Percentiles rank a stretch among this genome's conserved stretches.
phyloP scores from a whole-genome alignment of 2,113 vertebrate species.

The Polyodon spathula region DNA sequence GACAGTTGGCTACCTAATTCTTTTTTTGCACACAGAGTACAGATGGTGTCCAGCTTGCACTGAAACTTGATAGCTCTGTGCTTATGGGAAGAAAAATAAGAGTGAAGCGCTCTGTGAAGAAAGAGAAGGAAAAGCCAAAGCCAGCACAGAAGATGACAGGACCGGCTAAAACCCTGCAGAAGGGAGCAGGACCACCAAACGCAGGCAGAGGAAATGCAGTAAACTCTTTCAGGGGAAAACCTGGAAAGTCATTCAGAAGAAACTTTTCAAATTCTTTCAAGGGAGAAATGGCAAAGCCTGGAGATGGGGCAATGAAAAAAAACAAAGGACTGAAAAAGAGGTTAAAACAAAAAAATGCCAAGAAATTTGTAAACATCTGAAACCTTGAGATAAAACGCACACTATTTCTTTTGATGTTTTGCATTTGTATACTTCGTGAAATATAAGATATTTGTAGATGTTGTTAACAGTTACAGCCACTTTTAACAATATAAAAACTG shows the following conservation, averaged over 20 bases:
- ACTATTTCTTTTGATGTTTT: too few species aligned
- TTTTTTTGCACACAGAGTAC: constrained; percentile 46
- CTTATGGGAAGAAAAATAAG: constrained; percentile 70
- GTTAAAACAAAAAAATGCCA: not conserved
- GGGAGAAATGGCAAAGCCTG: constrained; percentile 46
- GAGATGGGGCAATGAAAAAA: constrained; percentile 21
- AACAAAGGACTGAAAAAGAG: constrained; percentile 20
- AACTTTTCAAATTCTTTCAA: constrained; percentile 31
- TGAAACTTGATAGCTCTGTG: constrained; percentile 70
- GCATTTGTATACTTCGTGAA: too few species aligned
- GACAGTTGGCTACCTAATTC: not conserved
- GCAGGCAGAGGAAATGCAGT: not conserved
- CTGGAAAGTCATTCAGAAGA: not conserved
- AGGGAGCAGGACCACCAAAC: not conserved
- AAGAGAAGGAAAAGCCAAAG: constrained; percentile 43
- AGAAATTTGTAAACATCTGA: too few species aligned
- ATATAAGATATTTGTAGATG: too few species aligned
- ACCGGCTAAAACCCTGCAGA: not conserved
- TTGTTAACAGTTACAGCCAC: too few species aligned
- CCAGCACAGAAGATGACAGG: not conserved
- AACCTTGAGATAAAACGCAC: too few species aligned
- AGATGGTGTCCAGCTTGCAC: constrained; percentile 78
- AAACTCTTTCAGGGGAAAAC: not conserved
- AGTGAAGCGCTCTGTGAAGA: constrained; percentile 64
- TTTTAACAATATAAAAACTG: too few species aligned